Percentiles rank a stretch among this genome's conserved stretches.
These are phyloP conservation scores for Oryzias dopingdopingensis DNA, from an alignment of 2,797 vertebrate species.

Conservation along the genomic window DNA sequence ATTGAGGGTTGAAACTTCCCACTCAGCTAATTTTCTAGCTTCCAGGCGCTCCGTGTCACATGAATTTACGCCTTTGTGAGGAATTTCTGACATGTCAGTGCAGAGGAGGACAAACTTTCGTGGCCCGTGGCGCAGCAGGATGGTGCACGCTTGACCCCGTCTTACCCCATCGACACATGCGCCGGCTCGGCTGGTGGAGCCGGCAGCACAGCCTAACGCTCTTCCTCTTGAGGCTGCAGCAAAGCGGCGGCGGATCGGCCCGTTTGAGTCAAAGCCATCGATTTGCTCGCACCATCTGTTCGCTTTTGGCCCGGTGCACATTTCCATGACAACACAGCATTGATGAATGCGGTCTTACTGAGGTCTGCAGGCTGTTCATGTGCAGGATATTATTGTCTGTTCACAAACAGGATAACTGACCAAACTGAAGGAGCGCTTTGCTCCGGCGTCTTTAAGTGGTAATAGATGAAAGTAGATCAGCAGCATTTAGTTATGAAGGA, in stretches of 20 bases:
- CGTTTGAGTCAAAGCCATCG: conserved; percentile 56
- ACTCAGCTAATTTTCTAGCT: too few relatives aligned
- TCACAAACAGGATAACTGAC: conserved; percentile 30
- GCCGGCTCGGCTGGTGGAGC: not conserved
- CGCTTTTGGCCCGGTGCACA: conserved; percentile 37
- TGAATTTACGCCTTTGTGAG: not conserved
- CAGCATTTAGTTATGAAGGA: too few relatives aligned
- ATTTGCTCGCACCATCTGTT: conserved; percentile 71
- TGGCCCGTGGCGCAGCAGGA: conserved; percentile 4
- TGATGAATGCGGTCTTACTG: conserved; percentile 60
- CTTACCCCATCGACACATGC: conserved; percentile 11
- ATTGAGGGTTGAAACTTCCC: too few relatives aligned
- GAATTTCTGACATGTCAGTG: conserved; percentile 22
- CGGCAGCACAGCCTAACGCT: conserved; percentile 29
- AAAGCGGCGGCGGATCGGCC: conserved; percentile 46
- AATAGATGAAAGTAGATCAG: too few relatives aligned
- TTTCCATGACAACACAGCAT: conserved; percentile 66
- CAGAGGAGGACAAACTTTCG: conserved; percentile 1
- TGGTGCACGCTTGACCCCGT: conserved; percentile 12
- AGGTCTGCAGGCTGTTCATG: conserved; percentile 59
- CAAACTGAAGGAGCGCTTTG: conserved; percentile 9
- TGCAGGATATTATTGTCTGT: conserved; percentile 15
- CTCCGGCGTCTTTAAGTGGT: too few relatives aligned
- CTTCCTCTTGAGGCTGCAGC: conserved; percentile 27
- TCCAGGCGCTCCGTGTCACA: not conserved